These are phyloP conservation scores for Microhierax caerulescens DNA, from an alignment of 2,797 vertebrate genomes.

Conservation along the genomic window DNA sequence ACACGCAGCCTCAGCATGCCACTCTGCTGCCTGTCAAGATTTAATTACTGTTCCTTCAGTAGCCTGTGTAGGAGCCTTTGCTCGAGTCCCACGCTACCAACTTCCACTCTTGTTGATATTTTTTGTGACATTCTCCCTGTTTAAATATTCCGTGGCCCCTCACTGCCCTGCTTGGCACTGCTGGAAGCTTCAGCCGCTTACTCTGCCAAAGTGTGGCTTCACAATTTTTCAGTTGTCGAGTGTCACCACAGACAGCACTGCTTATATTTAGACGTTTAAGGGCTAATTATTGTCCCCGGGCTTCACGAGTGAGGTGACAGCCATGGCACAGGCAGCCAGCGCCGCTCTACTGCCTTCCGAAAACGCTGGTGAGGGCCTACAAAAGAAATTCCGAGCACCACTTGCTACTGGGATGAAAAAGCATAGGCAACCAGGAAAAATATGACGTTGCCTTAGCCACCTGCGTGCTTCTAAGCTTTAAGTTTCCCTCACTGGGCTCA, in stretches of 20 bases:
- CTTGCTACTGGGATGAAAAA: background rate
- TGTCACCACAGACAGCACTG: background rate
- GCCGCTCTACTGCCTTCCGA: rapidly evolving
- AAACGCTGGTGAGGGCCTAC: too few species aligned
- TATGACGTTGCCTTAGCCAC: rapidly evolving
- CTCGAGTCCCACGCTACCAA: background rate
- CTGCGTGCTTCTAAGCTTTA: rapidly evolving
- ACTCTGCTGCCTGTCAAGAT: rapidly evolving
- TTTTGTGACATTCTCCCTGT: too few species aligned
- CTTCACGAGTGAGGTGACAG: rapidly evolving
- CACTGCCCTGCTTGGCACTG: background rate
- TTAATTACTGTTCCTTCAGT: background rate
- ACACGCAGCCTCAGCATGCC: background rate
- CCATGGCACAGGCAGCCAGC: rapidly evolving
- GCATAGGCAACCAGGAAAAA: rapidly evolving
- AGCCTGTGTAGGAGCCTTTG: background rate
- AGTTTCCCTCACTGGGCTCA: rapidly evolving
- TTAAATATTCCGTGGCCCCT: rapidly evolving
- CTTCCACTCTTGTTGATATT: background rate
- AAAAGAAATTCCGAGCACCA: rapidly evolving
- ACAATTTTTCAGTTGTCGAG: background rate
- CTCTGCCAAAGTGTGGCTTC: rapidly evolving
- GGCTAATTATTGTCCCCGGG: too few species aligned
- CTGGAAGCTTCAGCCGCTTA: background rate
- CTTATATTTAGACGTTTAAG: rapidly evolving